phyloP scores from a whole-genome alignment of 2,888 invertebrate genomes.

The Conops quadrifasciatus region DNA sequence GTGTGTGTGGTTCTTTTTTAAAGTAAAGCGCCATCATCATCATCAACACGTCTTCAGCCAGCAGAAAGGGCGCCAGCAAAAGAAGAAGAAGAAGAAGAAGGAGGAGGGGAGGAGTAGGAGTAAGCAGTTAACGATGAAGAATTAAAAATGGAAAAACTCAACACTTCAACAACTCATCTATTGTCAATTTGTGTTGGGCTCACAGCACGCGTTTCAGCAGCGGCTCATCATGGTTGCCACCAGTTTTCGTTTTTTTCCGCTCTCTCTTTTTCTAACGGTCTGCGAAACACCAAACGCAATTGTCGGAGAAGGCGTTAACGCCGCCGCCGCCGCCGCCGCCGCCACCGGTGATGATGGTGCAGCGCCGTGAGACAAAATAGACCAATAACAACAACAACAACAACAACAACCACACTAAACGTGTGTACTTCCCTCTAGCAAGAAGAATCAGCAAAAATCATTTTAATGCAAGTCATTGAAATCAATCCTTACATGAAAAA shows the following conservation, averaged over 20 bases:
- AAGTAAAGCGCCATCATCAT: conserved; percentile 27
- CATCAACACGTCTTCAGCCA: too few species aligned
- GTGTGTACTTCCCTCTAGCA: not conserved
- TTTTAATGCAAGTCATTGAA: conserved; percentile 39
- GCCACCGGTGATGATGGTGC: too few species aligned
- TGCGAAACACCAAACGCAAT: not conserved
- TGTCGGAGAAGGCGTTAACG: conserved; percentile 28
- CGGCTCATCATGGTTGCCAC: conserved; percentile 4
- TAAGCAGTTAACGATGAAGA: not conserved
- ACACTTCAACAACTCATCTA: conserved; percentile 58
- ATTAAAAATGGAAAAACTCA: not conserved
- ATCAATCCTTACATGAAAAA: conserved; percentile 12
- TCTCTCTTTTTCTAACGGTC: not conserved
- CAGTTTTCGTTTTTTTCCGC: conserved; percentile 6
- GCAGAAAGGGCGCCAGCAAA: not conserved
- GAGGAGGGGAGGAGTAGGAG: not conserved
- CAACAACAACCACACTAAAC: conserved; percentile 15
- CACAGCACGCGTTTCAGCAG: conserved; percentile 8
- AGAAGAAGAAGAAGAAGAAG: not conserved
- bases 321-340: conserved; percentile 6
- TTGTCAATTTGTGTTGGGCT: conserved; percentile 53
- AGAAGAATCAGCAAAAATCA: not conserved
- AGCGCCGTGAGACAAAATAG: conserved; percentile 7
- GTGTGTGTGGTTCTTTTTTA: conserved; percentile 26
- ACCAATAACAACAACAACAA: conserved; percentile 8